phyloP scores from a whole-genome alignment of 2,113 vertebrate species.

The Chaetura pelagica region DNA sequence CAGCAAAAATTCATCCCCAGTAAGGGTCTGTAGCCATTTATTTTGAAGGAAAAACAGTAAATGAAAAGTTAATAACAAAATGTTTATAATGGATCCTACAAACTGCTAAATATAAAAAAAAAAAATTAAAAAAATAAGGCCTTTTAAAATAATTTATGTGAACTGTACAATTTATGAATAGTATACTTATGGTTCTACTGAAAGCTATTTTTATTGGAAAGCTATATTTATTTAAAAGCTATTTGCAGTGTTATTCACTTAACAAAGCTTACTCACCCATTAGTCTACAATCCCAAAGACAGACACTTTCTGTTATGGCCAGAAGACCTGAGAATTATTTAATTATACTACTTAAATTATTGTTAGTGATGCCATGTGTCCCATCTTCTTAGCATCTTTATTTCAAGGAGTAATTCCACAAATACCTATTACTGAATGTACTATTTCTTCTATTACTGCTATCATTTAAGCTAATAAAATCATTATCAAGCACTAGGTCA shows the following conservation, averaged over 20 bases:
- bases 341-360: background rate
- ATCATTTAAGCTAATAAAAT: background rate
- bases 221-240: background rate
- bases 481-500: background rate
- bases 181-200: background rate
- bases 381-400: background rate
- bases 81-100: background rate
- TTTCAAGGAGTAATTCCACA: background rate
- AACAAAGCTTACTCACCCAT: background rate
- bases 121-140: background rate
- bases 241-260: background rate
- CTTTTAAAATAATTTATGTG: background rate
- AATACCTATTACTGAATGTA: background rate
- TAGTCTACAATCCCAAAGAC: background rate
- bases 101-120: background rate
- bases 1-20: background rate
- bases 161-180: background rate
- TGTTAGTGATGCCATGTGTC: background rate
- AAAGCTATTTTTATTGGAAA: background rate
- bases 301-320: background rate
- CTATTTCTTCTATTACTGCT: background rate
- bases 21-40: background rate
- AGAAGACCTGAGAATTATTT: background rate
- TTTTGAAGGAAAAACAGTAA: background rate
- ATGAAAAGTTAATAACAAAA: background rate